A percentile compares a stretch with the other conserved stretches of the same genome.
Conservation (phyloP, 2,888 invertebrate species). For the Mesorhabditis spiculigera region DNA sequence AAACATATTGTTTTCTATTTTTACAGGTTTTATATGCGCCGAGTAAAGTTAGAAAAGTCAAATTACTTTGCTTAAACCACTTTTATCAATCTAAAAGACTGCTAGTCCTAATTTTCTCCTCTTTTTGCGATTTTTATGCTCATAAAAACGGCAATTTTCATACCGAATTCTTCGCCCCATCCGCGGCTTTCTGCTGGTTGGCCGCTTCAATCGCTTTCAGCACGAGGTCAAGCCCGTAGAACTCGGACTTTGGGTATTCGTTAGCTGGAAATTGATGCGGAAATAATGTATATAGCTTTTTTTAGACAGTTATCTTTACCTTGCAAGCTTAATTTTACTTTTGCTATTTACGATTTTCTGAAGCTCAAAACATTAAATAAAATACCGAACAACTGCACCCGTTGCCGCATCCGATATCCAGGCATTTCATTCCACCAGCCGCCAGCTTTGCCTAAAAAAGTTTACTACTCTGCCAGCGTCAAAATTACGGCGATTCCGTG, state of each 20-base stretch:
- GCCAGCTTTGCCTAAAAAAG: constrained; percentile 16
- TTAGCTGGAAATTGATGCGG: constrained; percentile 22
- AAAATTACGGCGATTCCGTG: not conserved
- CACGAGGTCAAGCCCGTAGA: constrained; percentile 45
- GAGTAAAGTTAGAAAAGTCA: no score
- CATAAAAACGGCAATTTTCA: not conserved
- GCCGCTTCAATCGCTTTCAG: constrained; percentile 29
- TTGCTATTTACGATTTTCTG: not conserved
- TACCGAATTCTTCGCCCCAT: constrained; percentile 8
- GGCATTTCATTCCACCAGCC: constrained; percentile 28
- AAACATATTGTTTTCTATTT: no score
- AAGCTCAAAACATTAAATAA: not conserved
- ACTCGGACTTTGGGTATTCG: constrained; percentile 34
- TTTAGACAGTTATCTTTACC: no score
- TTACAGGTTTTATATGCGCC: constrained; percentile 20
- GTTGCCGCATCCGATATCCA: constrained; percentile 46
- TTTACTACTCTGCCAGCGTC: not conserved
- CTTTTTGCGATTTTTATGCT: not conserved
- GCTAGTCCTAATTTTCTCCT: not conserved
- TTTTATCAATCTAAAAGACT: not conserved
- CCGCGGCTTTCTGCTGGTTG: constrained; percentile 10
- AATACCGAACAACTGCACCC: constrained; percentile 26
- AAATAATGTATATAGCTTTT: not conserved
- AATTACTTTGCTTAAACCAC: no score
- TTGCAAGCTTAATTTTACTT: not conserved